Evolutionary conservation across 2,888 invertebrate genomes (phyloP).

Genomic region (Limenitis camilla): DNA sequence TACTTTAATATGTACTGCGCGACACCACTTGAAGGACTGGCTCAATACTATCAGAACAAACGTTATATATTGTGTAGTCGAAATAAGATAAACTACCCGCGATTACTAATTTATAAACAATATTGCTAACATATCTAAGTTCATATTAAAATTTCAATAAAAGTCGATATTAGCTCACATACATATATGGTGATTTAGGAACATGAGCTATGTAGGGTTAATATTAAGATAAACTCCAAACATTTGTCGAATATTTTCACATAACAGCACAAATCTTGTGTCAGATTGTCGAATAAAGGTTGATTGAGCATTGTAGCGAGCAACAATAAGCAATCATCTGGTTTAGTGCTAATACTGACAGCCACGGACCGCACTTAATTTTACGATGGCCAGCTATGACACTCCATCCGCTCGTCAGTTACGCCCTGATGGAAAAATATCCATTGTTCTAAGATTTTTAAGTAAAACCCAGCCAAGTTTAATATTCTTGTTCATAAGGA

Average conservation of each 20-base stretch:
- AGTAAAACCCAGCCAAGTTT: background rate
- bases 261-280: conserved; percentile 38
- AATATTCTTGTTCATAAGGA: background rate
- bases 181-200: too few species aligned
- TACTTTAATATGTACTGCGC: too few species aligned
- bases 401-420: conserved; percentile 22
- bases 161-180: too few species aligned
- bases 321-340: conserved; percentile 63
- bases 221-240: too few species aligned
- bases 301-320: conserved; percentile 60
- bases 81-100: too few species aligned
- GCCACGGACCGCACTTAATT: conserved; percentile 42
- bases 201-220: too few species aligned
- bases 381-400: conserved; percentile 35
- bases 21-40: too few species aligned
- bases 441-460: conserved; percentile 4
- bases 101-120: too few species aligned
- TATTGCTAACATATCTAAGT: too few species aligned
- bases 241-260: background rate
- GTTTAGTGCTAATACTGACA: conserved; percentile 42
- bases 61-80: too few species aligned
- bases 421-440: conserved; percentile 6
- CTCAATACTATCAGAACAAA: too few species aligned
- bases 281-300: conserved; percentile 36
- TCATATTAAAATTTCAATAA: too few species aligned